Evolutionary conservation across 2,888 invertebrate genomes (phyloP), one percentile per base, ranked within the genome.

Genomic region (Tholera decimalis): DNA sequence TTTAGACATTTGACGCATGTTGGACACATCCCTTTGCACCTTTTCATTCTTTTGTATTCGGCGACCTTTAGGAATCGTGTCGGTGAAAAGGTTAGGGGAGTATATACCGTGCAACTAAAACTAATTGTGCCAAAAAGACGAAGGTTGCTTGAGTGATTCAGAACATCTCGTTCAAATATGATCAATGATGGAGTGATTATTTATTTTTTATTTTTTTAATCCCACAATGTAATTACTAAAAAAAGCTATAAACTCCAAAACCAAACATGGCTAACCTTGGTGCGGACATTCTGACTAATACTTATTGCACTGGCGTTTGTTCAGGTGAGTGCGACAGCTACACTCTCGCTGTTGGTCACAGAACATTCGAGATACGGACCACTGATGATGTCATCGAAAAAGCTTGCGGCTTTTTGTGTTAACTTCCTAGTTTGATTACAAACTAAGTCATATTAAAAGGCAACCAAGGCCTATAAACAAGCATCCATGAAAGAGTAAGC

Each of bases 211-310:
- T 11, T 33, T 33, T 11, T 33, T 11, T 5, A 33, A 33, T 33
- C 33, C 33, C 33, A 33, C 20, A 44, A 20, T 22, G 44, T 15
- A 43, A 0, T 46, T 18, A 24, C 35, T n/a, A 15, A 9, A 47
- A n/a, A 9, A 37, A 22, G 30, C 18, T 39, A 33, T 62, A 28
- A 53, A 65, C 28, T 20, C n/a, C 11, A 3, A 20, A 37, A 20
- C 30, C 20, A 62, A 43, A 26, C 43, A 28, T 24, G 26, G 51
- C n/a, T 37, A 37, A 26, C 35, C 53, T 54, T 22, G 26, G 9
- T 22, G 13, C 33, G 54, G 22, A 44, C 43, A 39, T 15, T 4
- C n/a, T 61, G 61, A 69, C 35, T 41, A 59, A 70, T 35, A 28
- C n/a, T 39, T 35, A 18, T 28, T 33, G 30, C 39, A 33, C 41